A percentile compares a stretch with the other conserved stretches of the same genome.
These are phyloP conservation scores for Prinia subflava DNA, from an alignment of 2,113 vertebrate genomes.

Conservation along the genomic window DNA sequence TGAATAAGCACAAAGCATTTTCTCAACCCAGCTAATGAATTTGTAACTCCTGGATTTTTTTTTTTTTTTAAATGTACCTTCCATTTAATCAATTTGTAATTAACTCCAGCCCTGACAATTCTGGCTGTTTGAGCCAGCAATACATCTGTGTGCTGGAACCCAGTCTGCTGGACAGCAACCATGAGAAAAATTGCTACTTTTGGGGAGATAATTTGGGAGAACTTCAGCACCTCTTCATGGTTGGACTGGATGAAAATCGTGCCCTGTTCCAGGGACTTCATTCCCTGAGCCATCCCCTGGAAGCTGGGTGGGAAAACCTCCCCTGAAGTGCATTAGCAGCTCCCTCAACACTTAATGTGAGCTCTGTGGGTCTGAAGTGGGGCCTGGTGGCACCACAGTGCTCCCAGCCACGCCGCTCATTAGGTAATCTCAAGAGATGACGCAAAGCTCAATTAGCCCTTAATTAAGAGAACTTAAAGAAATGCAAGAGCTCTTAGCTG, in stretches of 20 bases:
- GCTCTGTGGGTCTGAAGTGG: neutral
- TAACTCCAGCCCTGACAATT: conserved; percentile 3
- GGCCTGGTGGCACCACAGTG: neutral
- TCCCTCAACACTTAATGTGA: neutral
- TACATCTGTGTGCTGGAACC: neutral
- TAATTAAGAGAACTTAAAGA: conserved; percentile 52
- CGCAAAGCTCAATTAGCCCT: neutral
- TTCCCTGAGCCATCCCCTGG: neutral
- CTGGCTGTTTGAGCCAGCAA: neutral
- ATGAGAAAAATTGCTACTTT: neutral
- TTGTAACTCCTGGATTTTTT: neutral
- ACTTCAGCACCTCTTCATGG: neutral
- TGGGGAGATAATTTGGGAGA: neutral
- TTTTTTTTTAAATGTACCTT: neutral
- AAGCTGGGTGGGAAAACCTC: neutral
- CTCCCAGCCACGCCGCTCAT: neutral
- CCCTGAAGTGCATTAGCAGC: neutral
- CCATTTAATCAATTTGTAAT: conserved; percentile 27
- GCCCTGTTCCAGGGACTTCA: neutral
- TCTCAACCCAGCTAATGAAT: neutral
- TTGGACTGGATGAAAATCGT: neutral
- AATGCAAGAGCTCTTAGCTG: conserved; percentile 19
- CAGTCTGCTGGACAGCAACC: neutral
- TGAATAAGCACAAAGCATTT: neutral
- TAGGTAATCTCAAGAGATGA: neutral